Evolutionary conservation across 2,113 vertebrate species (phyloP), one percentile per base, ranked within the genome.

Genomic region (Caretta caretta): DNA sequence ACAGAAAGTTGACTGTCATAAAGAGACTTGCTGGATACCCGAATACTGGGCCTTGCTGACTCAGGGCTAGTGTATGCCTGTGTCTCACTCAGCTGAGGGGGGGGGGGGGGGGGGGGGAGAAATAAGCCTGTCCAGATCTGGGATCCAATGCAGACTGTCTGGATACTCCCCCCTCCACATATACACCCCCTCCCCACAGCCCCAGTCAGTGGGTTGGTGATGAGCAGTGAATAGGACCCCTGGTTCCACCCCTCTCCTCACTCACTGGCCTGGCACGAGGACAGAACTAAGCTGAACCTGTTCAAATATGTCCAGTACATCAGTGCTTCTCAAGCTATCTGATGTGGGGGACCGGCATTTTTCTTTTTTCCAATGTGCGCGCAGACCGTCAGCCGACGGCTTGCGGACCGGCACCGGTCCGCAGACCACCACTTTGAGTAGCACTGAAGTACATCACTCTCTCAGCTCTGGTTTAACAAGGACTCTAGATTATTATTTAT

Each of bases 1-100:
- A 14, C 0, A 25, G 46, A 12, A 9, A 56, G 22, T 2, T 29
- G 20, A n/a, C 42, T 46, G 3, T 0, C 0, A 17, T 2, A 1
- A 10, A 19, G 62, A 31, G 4, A 31, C 6, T 42, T 2, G 24
- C 38, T 46, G 42, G 38, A 25, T 46, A 25, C 20, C 24, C 38
- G 11, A 76, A 76, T 76, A 76, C 19, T 46, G 62, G 62, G 31
- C 62, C 62, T n/a, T n/a, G 62, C 7, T 17, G 62, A 69, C 62
- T 17, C 35, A 76, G 20, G 24, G 38, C 72, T 76, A 42, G 22
- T 76, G 25, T 76, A 38, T 38, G 22, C 62, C 72, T 46, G 6
- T 76, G 38, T 11, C 69, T 75, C n/a, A 75, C 22, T 46, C 38
- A 76, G n/a, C 72, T 46, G 38, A 25, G 22, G 20, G 38, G 38